These are phyloP conservation scores for Bucorvus abyssinicus DNA, from an alignment of 2,797 vertebrate species.

Conservation along the genomic window DNA sequence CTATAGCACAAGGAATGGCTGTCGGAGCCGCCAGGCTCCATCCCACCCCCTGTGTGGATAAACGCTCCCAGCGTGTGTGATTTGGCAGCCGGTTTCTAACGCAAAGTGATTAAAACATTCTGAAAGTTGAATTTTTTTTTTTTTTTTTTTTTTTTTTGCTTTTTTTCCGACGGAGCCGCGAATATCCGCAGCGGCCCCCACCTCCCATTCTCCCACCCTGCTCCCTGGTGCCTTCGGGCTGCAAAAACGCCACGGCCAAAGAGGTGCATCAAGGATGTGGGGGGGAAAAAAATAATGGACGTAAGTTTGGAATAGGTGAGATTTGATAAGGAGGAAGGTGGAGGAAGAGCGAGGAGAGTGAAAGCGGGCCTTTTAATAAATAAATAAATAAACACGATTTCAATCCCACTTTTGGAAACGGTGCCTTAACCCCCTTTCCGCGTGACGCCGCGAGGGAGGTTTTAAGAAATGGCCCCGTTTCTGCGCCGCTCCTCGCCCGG, in stretches of 20 bases:
- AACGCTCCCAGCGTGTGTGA: background rate
- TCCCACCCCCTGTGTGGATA: background rate
- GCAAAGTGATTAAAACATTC: background rate
- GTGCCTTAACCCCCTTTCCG: too few species aligned
- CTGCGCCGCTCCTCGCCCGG: rapidly evolving
- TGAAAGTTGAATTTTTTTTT: background rate
- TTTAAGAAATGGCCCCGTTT: background rate
- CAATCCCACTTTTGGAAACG: too few species aligned
- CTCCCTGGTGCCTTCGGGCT: background rate
- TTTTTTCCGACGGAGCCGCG: background rate
- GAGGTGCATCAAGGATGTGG: too few species aligned
- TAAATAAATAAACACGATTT: too few species aligned
- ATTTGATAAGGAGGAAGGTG: too few species aligned
- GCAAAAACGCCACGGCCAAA: background rate
- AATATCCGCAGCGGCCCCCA: too few species aligned
- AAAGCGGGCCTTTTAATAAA: too few species aligned
- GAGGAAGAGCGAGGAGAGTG: too few species aligned
- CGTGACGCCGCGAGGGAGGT: rapidly evolving
- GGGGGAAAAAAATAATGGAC: too few species aligned
- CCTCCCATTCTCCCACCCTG: too few species aligned
- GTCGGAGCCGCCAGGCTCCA: background rate
- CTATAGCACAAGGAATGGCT: background rate
- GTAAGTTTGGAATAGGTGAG: too few species aligned
- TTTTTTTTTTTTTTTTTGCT: background rate
- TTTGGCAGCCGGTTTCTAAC: background rate